Evolutionary conservation across 2,113 vertebrate species (phyloP).

Genomic region (Butorides virescens): DNA sequence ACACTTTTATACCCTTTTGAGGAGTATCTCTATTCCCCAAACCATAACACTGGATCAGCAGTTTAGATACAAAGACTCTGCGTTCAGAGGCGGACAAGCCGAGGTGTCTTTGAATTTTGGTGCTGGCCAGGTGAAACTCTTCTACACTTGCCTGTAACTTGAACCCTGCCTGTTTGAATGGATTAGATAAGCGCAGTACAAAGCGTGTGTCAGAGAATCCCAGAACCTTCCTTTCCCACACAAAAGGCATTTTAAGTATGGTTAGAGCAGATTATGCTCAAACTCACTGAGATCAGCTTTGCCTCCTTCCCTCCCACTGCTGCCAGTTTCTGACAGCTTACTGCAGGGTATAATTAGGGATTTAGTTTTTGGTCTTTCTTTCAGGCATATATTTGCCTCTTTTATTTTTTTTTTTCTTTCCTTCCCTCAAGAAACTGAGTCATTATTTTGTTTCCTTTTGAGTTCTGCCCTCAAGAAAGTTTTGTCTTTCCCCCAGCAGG

Average conservation of each 20-base stretch:
- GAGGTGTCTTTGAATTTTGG: not conserved
- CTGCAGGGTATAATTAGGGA: slow-evolving; percentile 62
- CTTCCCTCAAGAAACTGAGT: not conserved
- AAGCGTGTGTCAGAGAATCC: not conserved
- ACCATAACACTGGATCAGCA: not conserved
- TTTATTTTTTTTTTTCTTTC: not conserved
- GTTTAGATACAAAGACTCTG: not conserved
- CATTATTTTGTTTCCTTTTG: not conserved
- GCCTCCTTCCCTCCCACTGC: slow-evolving; percentile 50
- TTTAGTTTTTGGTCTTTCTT: slow-evolving; percentile 44
- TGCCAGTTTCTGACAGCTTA: slow-evolving; percentile 64
- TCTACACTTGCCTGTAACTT: not conserved
- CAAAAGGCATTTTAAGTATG: slow-evolving; percentile 43
- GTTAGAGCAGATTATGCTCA: slow-evolving; percentile 28
- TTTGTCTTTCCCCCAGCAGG: not conserved
- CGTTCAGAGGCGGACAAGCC: rapidly evolving
- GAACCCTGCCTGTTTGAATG: not conserved
- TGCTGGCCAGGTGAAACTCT: not conserved
- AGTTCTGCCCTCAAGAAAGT: slow-evolving; percentile 10
- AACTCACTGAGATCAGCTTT: slow-evolving; percentile 40
- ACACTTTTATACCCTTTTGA: not conserved
- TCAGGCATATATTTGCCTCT: not conserved
- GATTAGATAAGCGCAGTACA: not conserved
- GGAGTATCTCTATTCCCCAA: not conserved
- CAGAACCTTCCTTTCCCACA: slow-evolving; percentile 31